Percentiles rank a stretch among this genome's conserved stretches.
Evolutionary conservation across 2,113 vertebrate genomes (phyloP).

Genomic region (pig (Sus scrofa)): DNA sequence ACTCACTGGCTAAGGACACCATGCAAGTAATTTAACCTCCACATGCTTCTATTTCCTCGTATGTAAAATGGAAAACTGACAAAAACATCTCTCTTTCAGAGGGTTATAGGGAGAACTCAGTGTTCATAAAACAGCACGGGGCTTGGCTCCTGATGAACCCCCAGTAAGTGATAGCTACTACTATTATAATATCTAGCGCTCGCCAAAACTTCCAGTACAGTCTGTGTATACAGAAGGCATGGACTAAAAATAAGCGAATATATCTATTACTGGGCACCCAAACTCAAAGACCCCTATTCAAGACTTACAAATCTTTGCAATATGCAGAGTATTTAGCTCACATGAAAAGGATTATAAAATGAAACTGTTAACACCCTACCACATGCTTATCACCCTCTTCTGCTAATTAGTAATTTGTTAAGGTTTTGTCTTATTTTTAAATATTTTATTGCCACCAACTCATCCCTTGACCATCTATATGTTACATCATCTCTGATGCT

Average conservation of each 20-base stretch:
- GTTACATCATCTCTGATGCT: neutral
- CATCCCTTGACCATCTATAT: neutral
- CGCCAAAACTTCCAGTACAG: neutral
- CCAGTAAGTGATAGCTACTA: neutral
- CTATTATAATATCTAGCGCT: neutral
- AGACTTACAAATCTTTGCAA: neutral
- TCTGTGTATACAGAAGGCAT: neutral
- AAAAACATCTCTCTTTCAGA: neutral
- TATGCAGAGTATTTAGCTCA: neutral
- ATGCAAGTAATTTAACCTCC: neutral
- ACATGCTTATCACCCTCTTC: neutral
- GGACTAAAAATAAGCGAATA: constrained; percentile 48
- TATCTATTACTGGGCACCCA: neutral
- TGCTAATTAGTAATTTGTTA: neutral
- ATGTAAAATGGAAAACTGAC: neutral
- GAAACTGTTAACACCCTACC: neutral
- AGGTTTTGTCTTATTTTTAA: constrained; percentile 18
- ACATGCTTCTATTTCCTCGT: neutral
- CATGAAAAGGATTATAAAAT: neutral
- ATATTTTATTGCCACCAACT: neutral
- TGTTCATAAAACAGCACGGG: neutral
- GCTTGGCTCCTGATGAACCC: neutral
- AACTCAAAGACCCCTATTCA: neutral
- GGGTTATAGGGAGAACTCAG: neutral
- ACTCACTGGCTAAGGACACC: neutral